These are phyloP conservation scores for Notarius lentiginosus DNA, from an alignment of 2,113 vertebrate species.

Conservation along the genomic window DNA sequence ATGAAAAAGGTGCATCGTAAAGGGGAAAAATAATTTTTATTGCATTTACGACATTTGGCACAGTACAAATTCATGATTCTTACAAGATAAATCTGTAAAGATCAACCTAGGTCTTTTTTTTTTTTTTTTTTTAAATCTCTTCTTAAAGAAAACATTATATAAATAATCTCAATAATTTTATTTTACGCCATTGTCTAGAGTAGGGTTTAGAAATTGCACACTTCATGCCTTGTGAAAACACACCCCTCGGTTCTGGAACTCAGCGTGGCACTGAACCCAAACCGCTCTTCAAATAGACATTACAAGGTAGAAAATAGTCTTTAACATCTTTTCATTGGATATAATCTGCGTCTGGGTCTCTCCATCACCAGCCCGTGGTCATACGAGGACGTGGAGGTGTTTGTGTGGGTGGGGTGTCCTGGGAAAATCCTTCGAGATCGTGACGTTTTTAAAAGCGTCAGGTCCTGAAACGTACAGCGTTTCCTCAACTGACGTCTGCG, in stretches of 20 bases:
- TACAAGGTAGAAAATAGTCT: slow-evolving; percentile 96
- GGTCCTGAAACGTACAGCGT: not conserved
- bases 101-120: slow-evolving; percentile 76
- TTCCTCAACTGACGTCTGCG: not conserved
- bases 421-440: not conserved
- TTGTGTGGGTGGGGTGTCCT: slow-evolving; percentile 48
- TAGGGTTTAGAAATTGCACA: slow-evolving; percentile 81
- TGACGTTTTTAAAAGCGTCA: not conserved
- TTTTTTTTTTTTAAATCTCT: not conserved
- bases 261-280: slow-evolving; percentile 76
- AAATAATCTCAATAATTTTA: slow-evolving; percentile 71
- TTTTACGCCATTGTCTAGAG: slow-evolving; percentile 79
- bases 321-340: slow-evolving; percentile 79
- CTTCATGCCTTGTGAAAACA: slow-evolving; percentile 77
- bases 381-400: slow-evolving; percentile 49
- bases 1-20: not conserved
- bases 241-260: slow-evolving; percentile 77
- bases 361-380: slow-evolving; percentile 88
- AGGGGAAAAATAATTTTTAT: slow-evolving; percentile 77
- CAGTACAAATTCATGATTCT: slow-evolving; percentile 89
- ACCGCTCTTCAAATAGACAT: slow-evolving; percentile 87
- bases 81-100: slow-evolving; percentile 89
- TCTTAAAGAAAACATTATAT: slow-evolving; percentile 82
- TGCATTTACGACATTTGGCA: slow-evolving; percentile 93
- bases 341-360: slow-evolving; percentile 77